Percentiles rank a stretch among this genome's conserved stretches.
Evolutionary conservation across 2,888 invertebrate species (phyloP).

Genomic region (Meiosimyza decipiens): DNA sequence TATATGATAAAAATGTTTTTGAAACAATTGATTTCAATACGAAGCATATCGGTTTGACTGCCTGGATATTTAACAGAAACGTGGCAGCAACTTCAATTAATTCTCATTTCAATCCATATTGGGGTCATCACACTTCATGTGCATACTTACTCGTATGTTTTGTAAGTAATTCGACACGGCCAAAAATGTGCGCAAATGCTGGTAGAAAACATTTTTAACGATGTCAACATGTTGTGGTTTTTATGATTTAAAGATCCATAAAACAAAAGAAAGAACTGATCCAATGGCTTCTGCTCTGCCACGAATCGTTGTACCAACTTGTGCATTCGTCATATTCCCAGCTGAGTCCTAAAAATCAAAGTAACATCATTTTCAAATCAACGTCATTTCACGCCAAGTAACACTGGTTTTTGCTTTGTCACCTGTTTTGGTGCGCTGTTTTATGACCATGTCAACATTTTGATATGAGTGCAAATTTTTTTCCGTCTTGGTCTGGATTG

Average conservation of each 20-base stretch:
- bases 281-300: too few species aligned
- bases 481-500: slow-evolving; percentile 38
- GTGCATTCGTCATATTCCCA: background rate
- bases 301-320: background rate
- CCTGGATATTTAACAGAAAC: too few species aligned
- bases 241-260: too few species aligned
- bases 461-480: slow-evolving; percentile 56
- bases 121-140: too few species aligned
- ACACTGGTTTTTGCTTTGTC: slow-evolving; percentile 50
- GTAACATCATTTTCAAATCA: slow-evolving; percentile 28
- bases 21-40: too few species aligned
- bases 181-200: background rate
- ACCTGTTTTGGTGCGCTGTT: slow-evolving; percentile 54
- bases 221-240: slow-evolving; percentile 3
- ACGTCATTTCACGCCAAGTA: background rate
- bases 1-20: too few species aligned
- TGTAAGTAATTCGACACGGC: background rate
- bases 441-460: slow-evolving; percentile 59
- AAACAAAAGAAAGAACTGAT: too few species aligned
- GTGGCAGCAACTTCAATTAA: too few species aligned
- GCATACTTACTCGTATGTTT: too few species aligned
- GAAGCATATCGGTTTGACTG: too few species aligned
- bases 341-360: slow-evolving; percentile 16
- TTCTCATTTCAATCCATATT: too few species aligned
- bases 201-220: background rate